Percentiles rank a stretch among this genome's conserved stretches.
These are phyloP conservation scores for Casuarius casuarius DNA, from an alignment of 2,113 vertebrate genomes.

Conservation along the genomic window DNA sequence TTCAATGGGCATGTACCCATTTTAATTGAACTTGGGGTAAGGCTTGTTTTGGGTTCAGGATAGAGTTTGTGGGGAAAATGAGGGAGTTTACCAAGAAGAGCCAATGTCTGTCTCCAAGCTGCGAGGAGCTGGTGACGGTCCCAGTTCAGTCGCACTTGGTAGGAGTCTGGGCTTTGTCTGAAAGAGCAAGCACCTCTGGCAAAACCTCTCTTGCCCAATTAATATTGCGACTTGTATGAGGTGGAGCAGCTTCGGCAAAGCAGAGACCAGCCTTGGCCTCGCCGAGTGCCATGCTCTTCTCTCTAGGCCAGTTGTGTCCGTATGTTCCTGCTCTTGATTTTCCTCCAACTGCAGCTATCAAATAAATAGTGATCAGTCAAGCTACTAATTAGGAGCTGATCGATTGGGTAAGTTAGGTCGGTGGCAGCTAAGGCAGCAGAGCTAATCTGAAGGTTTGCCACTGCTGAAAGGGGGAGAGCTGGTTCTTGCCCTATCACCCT, in stretches of 20 bases:
- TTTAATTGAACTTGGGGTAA: rapidly evolving
- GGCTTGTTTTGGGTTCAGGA: neutral
- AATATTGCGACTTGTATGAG: no score
- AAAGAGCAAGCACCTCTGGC: no score
- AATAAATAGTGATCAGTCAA: neutral
- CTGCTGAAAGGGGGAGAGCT: neutral
- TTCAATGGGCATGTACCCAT: neutral
- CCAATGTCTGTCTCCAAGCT: neutral
- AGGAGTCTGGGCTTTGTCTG: neutral
- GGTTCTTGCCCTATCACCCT: neutral
- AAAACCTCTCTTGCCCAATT: neutral
- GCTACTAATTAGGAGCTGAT: neutral
- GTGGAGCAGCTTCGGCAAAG: no score
- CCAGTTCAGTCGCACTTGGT: rapidly evolving
- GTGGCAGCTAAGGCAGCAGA: neutral
- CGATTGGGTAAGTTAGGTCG: neutral
- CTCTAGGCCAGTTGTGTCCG: neutral
- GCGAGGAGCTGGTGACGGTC: neutral
- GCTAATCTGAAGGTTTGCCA: neutral
- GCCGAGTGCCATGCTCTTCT: no score
- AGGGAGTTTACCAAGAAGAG: neutral
- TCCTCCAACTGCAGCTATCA: neutral
- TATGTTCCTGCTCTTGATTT: neutral
- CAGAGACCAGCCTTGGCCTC: neutral
- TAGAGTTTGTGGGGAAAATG: neutral